Evolutionary conservation across 1,140 invertebrate species (phyloP), one percentile per base, ranked within the genome.

Genomic region (Conus ventricosus): DNA sequence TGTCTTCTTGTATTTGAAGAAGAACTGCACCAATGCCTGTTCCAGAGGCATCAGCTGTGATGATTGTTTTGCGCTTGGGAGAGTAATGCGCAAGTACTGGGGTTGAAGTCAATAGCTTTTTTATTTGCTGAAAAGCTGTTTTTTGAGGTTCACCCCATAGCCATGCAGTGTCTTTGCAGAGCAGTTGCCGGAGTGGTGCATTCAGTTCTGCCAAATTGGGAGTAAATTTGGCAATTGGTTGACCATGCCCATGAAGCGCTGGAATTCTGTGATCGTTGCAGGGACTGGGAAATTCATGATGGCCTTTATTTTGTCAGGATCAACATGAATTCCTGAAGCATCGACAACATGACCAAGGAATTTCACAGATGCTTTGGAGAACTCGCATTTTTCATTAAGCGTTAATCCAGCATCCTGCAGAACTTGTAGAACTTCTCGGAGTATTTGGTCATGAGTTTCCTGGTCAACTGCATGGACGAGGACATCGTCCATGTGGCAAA

Each of bases 231-330:
- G 80, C 89, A 90, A n/a, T 55, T 90, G 87, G 25, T 89, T 89
- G 2, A 90, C 17, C 88, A 87, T 89, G 23, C 88, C 88, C 23
- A 82, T 39, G 39, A 39, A 39, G 39, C 39, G 39, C 39, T 39
- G 39, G 0, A 39, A 39, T 39, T 39, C 39, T 27, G 25, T 60
- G 23, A 85, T 71, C 60, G 88, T 89, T 39, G 27, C 94, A 7
- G 95, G 95, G 78, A 17, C 25, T 17, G 90, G 90, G 60, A 94
- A 91, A 5, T 93, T 86, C 20, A 71, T 27, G 57, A 91, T 90
- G 6, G 89, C 88, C 39, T 88, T 60, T 0, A 89, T 55, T 90
- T 95, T 96, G 6, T 92, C 91, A 75, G 92, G 93, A 67, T 95
- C 93, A 55, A 93, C 90, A 71, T 92, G 92, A 15, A 83, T 57